Evolutionary conservation across 1,140 invertebrate genomes (phyloP), one percentile per base, ranked within the genome.

Genomic region (Macrobrachium rosenbergii): DNA sequence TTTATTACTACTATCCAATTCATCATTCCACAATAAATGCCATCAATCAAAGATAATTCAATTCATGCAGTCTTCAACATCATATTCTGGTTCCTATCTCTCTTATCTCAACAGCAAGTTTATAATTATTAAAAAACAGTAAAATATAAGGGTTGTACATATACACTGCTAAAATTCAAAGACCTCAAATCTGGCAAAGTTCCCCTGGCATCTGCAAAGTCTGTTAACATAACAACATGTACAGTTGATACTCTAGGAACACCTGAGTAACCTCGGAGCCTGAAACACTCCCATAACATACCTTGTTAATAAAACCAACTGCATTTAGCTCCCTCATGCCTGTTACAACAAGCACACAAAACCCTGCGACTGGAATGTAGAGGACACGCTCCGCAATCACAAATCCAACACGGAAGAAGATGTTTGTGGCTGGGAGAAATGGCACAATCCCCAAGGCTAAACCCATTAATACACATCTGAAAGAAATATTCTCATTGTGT

Each of bases 371-470:
- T 17, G 97, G 95, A 84, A 98, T 93, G 91, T 98, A 97, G 11
- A 98, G 92, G 60, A 96, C 95, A 90, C 97, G 93, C 91, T 98
- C 97, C 28, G 97, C 97, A 59, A 98, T 93, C 0, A 98, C 97
- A 93, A 98, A 98, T 28, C 97, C 97, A 72, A 99, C 98, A 45
- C 94, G 95, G 91, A 98, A 96, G 82, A 97, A 94, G 60, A 99
- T 92, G 92, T 99, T 99, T 67, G 95, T 95, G 0, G 98, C 97
- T 60, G 98, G 98, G 78, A 99, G 91, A 92, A 99, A 99, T 77
- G 98, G 96, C 85, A 99, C 93, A 16, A 97, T 92, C 69, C 97
- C 92, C 67, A 98, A 91, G 60, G 94, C 92, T 76, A 96, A 89
- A 83, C 94, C 94, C 86, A 97, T 93, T 73, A 94, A 91, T 37